phyloP scores from a whole-genome alignment of 2,888 invertebrate genomes.

The Trichopria drosophilae region DNA sequence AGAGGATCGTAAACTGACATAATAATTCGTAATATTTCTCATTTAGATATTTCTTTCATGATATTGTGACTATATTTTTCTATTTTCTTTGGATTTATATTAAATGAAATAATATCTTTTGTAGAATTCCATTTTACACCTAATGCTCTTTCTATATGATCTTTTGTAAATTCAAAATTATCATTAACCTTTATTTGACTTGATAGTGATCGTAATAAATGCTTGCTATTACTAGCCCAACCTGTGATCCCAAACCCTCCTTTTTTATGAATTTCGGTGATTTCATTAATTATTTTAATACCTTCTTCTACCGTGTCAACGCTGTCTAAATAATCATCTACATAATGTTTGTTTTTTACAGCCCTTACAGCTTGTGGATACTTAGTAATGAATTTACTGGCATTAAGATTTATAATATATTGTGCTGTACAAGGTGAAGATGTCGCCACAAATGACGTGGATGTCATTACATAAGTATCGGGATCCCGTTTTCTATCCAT shows the following conservation, averaged over 20 bases:
- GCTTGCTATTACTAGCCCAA: constrained; percentile 27
- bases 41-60: constrained; percentile 21
- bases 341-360: constrained; percentile 40
- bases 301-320: constrained; percentile 35
- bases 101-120: constrained; percentile 30
- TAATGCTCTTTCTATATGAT: constrained; percentile 16
- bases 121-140: constrained; percentile 32
- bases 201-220: neutral
- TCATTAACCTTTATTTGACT: neutral
- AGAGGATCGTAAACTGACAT: constrained; percentile 46
- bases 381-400: constrained; percentile 21
- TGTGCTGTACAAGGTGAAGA: constrained; percentile 20
- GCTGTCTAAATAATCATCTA: constrained; percentile 35
- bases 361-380: constrained; percentile 37
- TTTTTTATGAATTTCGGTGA: constrained; percentile 17
- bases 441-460: constrained; percentile 36
- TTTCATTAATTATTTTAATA: constrained; percentile 23
- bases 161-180: neutral
- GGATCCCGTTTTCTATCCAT: constrained; percentile 6
- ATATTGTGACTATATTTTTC: constrained; percentile 1
- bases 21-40: constrained; percentile 30
- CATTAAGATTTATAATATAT: constrained; percentile 41
- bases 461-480: constrained; percentile 35
- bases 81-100: constrained; percentile 25
- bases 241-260: constrained; percentile 35